A percentile compares a stretch with the other conserved stretches of the same genome.
Evolutionary conservation across 1,140 invertebrate genomes (phyloP).

Genomic region (Lepidurus couesii): DNA sequence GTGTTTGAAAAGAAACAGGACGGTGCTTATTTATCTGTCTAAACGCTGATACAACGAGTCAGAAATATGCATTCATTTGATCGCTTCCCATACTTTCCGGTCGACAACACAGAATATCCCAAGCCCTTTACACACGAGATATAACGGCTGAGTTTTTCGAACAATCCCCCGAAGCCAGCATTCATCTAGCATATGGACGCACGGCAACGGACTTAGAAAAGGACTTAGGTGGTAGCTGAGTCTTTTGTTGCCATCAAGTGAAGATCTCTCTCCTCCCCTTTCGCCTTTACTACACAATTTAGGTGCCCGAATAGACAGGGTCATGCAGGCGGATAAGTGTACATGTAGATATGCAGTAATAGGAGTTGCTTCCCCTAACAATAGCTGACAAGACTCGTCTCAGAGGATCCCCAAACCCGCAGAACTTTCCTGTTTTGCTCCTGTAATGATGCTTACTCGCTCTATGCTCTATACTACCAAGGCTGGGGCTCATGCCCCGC

Average conservation of each 20-base stretch:
- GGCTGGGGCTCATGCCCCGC: neutral
- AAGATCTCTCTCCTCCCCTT: neutral
- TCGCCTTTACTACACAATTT: neutral
- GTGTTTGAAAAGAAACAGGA: neutral
- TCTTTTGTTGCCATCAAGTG: no score
- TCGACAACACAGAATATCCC: no score
- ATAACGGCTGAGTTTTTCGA: no score
- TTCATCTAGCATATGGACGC: no score
- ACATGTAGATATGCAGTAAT: constrained; percentile 7
- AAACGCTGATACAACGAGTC: neutral
- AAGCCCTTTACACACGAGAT: no score
- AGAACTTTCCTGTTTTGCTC: neutral
- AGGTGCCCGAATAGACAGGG: neutral
- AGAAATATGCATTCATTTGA: neutral
- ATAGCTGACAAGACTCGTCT: neutral
- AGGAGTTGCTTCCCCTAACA: neutral
- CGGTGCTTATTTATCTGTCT: neutral
- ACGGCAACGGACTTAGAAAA: no score
- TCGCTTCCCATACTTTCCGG: no score
- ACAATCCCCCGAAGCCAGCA: no score
- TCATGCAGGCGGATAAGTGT: neutral
- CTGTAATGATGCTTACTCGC: neutral
- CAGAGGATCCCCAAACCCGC: neutral
- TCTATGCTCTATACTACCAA: neutral
- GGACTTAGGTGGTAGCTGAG: no score